Conservation (phyloP, 2,888 invertebrate species). For the Oligia latruncula region DNA sequence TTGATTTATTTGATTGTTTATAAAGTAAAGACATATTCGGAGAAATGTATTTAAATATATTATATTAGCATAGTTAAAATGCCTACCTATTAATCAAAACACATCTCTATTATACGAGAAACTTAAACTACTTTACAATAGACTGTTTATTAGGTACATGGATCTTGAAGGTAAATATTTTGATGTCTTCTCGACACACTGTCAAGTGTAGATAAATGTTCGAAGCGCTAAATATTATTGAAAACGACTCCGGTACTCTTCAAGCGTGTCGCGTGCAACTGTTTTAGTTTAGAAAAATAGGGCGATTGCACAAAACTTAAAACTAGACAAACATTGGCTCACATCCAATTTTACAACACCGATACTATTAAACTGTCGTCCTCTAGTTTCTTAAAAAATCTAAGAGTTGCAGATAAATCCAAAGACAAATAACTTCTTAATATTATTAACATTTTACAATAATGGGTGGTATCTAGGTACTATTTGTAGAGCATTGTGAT, state of each 20-base stretch:
- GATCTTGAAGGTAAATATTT: constrained; percentile 27
- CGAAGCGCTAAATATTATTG: constrained; percentile 56
- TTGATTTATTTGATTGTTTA: constrained; percentile 14
- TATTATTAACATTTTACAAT: constrained; percentile 22
- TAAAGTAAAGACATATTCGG: neutral
- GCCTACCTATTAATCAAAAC: neutral
- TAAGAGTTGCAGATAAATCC: constrained; percentile 62
- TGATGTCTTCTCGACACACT: constrained; percentile 15
- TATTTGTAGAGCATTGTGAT: constrained; percentile 32
- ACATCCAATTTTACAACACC: constrained; percentile 83
- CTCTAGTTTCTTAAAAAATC: constrained; percentile 73
- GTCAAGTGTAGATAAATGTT: constrained; percentile 27
- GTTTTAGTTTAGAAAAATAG: constrained; percentile 88
- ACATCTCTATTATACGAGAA: neutral
- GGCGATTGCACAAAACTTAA: constrained; percentile 89
- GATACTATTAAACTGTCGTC: constrained; percentile 85
- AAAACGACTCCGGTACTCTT: constrained; percentile 65
- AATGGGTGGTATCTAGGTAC: constrained; percentile 27
- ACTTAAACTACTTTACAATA: neutral
- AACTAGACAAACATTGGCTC: constrained; percentile 85
- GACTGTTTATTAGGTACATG: no score
- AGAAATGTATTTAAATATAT: constrained; percentile 2
- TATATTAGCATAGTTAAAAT: neutral
- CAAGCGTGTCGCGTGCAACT: constrained; percentile 85
- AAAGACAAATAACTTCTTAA: constrained; percentile 30